Percentiles rank a stretch among this genome's conserved stretches.
Evolutionary conservation across 2,797 vertebrate genomes (phyloP).

Genomic region (Phataginus tricuspis): DNA sequence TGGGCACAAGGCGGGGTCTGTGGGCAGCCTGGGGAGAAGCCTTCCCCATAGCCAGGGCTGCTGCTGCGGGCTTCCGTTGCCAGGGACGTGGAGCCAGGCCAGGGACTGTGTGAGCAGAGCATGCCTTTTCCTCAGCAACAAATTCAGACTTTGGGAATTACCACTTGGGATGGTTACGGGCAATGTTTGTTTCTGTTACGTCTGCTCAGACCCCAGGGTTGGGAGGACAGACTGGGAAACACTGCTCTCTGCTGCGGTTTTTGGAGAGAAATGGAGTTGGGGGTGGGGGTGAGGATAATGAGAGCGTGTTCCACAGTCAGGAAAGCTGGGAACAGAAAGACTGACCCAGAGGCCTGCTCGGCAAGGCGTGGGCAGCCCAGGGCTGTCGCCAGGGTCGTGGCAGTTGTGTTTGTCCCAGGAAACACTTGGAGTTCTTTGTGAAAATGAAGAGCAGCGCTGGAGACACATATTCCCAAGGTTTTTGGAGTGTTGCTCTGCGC

Average conservation of each 20-base stretch:
- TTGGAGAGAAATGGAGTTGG: neutral
- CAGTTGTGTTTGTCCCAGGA: neutral
- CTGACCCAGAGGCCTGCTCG: fast-evolving
- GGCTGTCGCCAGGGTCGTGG: neutral
- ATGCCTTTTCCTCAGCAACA: neutral
- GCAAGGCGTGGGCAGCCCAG: neutral
- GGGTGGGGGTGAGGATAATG: neutral
- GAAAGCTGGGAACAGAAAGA: neutral
- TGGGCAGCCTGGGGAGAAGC: neutral
- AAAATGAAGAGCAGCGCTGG: neutral
- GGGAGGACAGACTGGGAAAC: fast-evolving
- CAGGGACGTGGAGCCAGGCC: neutral
- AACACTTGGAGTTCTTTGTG: neutral
- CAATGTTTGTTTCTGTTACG: neutral
- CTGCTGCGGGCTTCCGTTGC: neutral
- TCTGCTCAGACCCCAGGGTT: neutral
- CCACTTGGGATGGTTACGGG: neutral
- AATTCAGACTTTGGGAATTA: neutral
- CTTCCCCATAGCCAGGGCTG: fast-evolving
- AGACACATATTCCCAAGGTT: neutral
- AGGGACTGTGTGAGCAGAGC: neutral
- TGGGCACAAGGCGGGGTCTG: neutral
- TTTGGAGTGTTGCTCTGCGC: neutral
- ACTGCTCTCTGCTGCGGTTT: neutral
- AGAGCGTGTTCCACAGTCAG: neutral